These are phyloP conservation scores for Tipula unca DNA, from an alignment of 2,888 invertebrate genomes.

Conservation along the genomic window DNA sequence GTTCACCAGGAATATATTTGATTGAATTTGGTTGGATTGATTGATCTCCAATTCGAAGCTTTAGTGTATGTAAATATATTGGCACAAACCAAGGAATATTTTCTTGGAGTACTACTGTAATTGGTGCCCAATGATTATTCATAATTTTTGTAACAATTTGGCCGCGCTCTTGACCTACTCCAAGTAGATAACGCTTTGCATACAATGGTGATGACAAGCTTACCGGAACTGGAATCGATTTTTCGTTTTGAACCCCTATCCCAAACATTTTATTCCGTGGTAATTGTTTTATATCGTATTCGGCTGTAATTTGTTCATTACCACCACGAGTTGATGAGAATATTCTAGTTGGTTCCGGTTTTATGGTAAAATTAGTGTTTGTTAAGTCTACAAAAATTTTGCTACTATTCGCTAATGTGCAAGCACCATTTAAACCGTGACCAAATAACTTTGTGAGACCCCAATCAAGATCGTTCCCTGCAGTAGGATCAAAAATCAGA, in stretches of 20 bases:
- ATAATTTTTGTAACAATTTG: constrained; percentile 78
- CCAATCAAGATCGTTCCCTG: constrained; percentile 60
- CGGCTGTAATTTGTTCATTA: constrained; percentile 54
- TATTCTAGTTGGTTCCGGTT: constrained; percentile 51
- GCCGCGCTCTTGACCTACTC: constrained; percentile 86
- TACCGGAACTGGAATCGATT: constrained; percentile 44
- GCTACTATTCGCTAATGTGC: constrained; percentile 70
- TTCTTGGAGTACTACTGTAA: constrained; percentile 78
- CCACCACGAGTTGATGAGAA: constrained; percentile 60
- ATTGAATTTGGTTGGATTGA: constrained; percentile 51
- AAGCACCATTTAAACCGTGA: constrained; percentile 69
- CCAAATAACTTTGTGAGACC: constrained; percentile 81
- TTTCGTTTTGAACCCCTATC: constrained; percentile 47
- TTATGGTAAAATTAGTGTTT: constrained; percentile 53
- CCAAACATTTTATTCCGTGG: constrained; percentile 52
- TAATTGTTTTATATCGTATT: constrained; percentile 56
- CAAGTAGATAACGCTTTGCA: constrained; percentile 74
- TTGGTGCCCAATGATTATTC: constrained; percentile 66
- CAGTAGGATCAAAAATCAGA: constrained; percentile 67
- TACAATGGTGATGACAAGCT: constrained; percentile 59
- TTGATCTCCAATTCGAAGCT: constrained; percentile 50
- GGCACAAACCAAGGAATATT: constrained; percentile 87
- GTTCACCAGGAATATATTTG: constrained; percentile 67
- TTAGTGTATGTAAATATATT: constrained; percentile 81
- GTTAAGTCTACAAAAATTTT: constrained; percentile 74